Percentiles rank a stretch among this genome's conserved stretches.
phyloP scores from a whole-genome alignment of 1,140 invertebrate species.

The Ips nitidus region DNA sequence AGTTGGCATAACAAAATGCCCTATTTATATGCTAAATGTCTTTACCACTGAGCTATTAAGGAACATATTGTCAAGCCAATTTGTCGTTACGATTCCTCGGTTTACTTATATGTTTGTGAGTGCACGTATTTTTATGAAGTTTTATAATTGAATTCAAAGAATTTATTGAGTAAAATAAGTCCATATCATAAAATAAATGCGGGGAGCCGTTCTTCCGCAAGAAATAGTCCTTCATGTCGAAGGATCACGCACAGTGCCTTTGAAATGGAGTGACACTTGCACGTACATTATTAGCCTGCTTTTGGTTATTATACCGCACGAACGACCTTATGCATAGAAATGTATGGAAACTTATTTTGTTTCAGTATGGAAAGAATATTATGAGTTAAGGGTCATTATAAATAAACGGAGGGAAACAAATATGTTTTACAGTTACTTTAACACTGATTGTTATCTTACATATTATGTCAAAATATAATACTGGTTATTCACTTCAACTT shows the following conservation, averaged over 20 bases:
- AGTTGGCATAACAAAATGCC: constrained; percentile 11
- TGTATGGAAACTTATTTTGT: neutral
- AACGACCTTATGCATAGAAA: constrained; percentile 26
- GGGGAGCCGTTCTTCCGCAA: neutral
- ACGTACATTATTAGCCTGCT: constrained; percentile 32
- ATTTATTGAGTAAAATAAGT: no score
- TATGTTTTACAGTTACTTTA: no score
- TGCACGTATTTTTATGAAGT: no score
- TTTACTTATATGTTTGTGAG: neutral
- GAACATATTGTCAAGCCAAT: neutral
- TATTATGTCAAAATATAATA: no score
- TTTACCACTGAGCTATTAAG: neutral
- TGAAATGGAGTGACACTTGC: constrained; percentile 26
- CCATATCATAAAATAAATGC: no score
- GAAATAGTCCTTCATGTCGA: constrained; percentile 19
- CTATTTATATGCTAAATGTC: constrained; percentile 14
- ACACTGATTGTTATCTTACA: no score
- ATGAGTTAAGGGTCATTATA: neutral
- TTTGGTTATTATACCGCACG: constrained; percentile 18
- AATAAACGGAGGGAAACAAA: no score
- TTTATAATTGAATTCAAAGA: no score
- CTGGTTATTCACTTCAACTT: no score
- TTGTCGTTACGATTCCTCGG: neutral
- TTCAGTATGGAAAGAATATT: neutral
- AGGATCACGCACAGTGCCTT: constrained; percentile 25